These are phyloP conservation scores for Ferdinandea cuprea DNA, from an alignment of 2,888 invertebrate species.

Conservation along the genomic window DNA sequence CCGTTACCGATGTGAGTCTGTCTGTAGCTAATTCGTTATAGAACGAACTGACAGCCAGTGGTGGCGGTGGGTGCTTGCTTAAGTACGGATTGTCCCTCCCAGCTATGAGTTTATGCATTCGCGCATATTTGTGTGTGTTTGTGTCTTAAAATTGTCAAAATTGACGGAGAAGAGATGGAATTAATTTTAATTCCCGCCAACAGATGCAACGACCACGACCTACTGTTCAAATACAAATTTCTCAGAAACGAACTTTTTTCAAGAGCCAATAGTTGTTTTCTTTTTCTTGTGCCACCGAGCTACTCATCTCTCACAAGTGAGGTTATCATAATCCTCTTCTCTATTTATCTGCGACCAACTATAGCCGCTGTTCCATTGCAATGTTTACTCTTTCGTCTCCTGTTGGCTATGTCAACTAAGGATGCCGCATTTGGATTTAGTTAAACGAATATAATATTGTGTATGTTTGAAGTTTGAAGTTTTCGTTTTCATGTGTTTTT, in stretches of 20 bases:
- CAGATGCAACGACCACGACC: no score
- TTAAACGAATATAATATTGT: conserved; percentile 42
- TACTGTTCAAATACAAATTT: conserved; percentile 27
- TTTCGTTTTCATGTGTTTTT: no score
- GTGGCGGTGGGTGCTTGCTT: conserved; percentile 32
- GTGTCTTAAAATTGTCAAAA: no score
- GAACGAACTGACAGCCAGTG: conserved; percentile 45
- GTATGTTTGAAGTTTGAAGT: not conserved
- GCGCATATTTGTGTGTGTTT: conserved; percentile 16
- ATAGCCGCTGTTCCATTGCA: conserved; percentile 10
- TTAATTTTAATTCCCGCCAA: no score
- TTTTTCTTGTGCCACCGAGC: not conserved
- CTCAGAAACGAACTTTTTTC: conserved; percentile 29
- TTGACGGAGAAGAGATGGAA: no score
- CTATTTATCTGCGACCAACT: conserved; percentile 32
- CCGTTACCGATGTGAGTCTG: not conserved
- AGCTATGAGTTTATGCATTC: conserved; percentile 23
- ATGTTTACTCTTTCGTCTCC: conserved; percentile 24
- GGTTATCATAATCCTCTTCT: conserved; percentile 53
- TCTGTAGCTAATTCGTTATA: conserved; percentile 49
- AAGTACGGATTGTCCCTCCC: not conserved
- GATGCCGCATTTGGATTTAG: conserved; percentile 38
- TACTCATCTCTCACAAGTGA: conserved; percentile 38
- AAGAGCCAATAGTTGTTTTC: conserved; percentile 15
- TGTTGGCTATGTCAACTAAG: conserved; percentile 54